These are phyloP conservation scores for Ladona fulva DNA, from an alignment of 1,140 invertebrate genomes.

Conservation along the genomic window DNA sequence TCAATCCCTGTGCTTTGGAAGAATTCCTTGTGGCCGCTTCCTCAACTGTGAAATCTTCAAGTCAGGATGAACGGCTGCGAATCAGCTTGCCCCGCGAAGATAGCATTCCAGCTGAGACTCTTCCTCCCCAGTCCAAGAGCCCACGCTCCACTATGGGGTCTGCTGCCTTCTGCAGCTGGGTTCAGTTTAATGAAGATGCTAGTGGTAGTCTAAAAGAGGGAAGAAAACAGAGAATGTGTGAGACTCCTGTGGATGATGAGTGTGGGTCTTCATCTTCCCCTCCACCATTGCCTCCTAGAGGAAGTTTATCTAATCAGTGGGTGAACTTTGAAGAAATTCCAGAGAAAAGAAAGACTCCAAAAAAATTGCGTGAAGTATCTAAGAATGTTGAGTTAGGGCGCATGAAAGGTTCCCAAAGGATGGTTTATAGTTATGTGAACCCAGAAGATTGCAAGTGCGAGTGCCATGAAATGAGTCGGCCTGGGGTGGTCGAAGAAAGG, in stretches of 20 bases:
- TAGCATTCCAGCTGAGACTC: constrained; percentile 23
- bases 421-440: constrained; percentile 62
- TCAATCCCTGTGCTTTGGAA: constrained; percentile 66
- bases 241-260: neutral
- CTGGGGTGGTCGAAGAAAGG: neutral
- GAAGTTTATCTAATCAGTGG: constrained; percentile 51
- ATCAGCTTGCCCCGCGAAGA: constrained; percentile 58
- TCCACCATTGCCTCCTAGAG: constrained; percentile 26
- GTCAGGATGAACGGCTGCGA: constrained; percentile 50
- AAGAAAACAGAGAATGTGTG: neutral
- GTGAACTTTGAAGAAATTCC: constrained; percentile 79
- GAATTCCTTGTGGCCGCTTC: constrained; percentile 43
- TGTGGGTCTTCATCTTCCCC: neutral
- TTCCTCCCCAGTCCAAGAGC: neutral
- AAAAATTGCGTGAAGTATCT: constrained; percentile 48
- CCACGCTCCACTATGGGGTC: neutral
- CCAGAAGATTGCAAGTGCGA: constrained; percentile 75
- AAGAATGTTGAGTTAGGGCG: neutral
- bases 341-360: constrained; percentile 63
- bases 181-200: neutral
- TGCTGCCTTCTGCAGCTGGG: neutral
- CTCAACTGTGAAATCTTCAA: constrained; percentile 33
- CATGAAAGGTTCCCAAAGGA: constrained; percentile 28
- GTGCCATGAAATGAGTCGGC: constrained; percentile 52
- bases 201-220: neutral